Evolutionary conservation across 2,797 vertebrate species (phyloP).

Genomic region (Babyrousa celebensis): DNA sequence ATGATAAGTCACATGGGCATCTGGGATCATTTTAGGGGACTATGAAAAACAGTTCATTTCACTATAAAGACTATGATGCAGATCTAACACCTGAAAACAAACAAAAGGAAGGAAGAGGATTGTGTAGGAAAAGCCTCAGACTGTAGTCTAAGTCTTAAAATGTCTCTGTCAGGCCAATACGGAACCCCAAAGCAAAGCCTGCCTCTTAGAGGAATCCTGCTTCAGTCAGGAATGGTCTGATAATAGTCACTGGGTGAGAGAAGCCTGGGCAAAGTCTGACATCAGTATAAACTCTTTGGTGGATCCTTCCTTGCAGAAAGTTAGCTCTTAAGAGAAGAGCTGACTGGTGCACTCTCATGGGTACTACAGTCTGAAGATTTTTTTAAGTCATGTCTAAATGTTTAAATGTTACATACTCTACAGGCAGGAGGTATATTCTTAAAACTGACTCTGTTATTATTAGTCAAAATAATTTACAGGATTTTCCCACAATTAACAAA

Average conservation of each 20-base stretch:
- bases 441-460: neutral
- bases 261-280: neutral
- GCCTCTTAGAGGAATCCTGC: neutral
- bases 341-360: neutral
- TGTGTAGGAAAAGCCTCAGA: neutral
- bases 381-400: neutral
- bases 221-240: neutral
- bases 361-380: neutral
- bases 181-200: neutral
- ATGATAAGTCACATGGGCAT: neutral
- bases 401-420: neutral
- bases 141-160: neutral
- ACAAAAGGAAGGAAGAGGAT: neutral
- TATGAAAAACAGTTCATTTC: neutral
- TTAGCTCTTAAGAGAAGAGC: neutral
- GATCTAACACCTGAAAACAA: neutral
- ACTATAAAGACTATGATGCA: neutral
- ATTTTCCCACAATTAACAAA: slow-evolving; percentile 9
- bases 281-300: neutral
- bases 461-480: slow-evolving; percentile 3
- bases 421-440: neutral
- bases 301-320: neutral
- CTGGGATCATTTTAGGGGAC: neutral
- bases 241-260: neutral
- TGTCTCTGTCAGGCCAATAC: neutral